Evolutionary conservation across 2,797 vertebrate species (phyloP).

Genomic region (Peromyscus nudipes): DNA sequence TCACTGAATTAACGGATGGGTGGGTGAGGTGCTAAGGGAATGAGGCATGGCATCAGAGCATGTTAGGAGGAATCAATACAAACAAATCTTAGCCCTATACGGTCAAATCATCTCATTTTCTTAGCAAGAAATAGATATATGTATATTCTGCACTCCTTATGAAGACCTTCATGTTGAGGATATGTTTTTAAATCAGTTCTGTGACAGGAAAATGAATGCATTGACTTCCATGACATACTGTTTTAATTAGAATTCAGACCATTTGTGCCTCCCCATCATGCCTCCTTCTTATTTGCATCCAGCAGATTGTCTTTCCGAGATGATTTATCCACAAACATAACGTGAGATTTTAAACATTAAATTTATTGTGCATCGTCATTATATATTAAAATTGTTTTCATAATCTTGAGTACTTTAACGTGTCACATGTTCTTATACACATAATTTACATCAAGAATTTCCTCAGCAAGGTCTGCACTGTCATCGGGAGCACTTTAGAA

Average conservation of each 20-base stretch:
- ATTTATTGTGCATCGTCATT: conserved; percentile 72
- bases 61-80: neutral
- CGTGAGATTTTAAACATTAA: conserved; percentile 70
- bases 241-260: conserved; percentile 79
- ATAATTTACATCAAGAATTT: conserved; percentile 80
- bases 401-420: conserved; percentile 73
- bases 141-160: neutral
- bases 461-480: conserved; percentile 79
- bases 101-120: neutral
- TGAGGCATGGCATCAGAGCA: neutral
- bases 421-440: conserved; percentile 72
- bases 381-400: conserved; percentile 78
- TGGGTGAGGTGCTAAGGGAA: neutral
- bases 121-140: neutral
- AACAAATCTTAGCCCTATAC: neutral
- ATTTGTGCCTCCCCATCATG: conserved; percentile 17
- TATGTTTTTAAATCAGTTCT: conserved; percentile 50
- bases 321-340: conserved; percentile 80
- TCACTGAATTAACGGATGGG: neutral
- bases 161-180: conserved; percentile 2
- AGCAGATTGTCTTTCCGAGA: conserved; percentile 71
- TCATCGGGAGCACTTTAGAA: conserved; percentile 85
- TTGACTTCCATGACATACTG: conserved; percentile 63
- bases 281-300: conserved; percentile 52
- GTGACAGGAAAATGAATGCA: neutral